Percentiles rank a stretch among this genome's conserved stretches.
Evolutionary conservation across 2,113 vertebrate genomes (phyloP).

Genomic region (Notothenia rossii): DNA sequence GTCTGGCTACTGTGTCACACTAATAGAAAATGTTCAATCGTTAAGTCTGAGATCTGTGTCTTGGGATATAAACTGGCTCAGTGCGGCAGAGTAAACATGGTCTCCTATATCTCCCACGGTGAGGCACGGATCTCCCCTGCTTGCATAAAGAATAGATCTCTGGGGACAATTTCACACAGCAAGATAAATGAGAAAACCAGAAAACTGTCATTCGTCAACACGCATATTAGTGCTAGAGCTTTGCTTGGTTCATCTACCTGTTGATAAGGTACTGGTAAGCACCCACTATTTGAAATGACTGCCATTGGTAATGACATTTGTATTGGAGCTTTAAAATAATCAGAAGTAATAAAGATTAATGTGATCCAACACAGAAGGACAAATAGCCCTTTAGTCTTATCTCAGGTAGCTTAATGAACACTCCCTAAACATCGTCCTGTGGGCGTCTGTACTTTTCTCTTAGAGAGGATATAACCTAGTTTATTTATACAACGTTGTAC

Average conservation of each 20-base stretch:
- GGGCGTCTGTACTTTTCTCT: constrained; percentile 1
- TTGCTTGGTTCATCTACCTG: constrained; percentile 39
- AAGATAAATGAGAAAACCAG: constrained; percentile 53
- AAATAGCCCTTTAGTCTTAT: constrained; percentile 20
- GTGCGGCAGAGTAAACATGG: constrained; percentile 40
- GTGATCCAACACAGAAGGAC: constrained; percentile 30
- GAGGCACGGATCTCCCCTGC: constrained; percentile 28
- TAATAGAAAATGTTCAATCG: constrained; percentile 33
- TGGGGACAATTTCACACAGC: constrained; percentile 33
- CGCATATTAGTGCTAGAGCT: constrained; percentile 21
- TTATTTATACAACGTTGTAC: constrained; percentile 1
- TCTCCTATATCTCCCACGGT: constrained; percentile 38
- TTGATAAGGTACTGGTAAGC: constrained; percentile 39
- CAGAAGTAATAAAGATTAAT: constrained; percentile 18
- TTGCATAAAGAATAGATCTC: constrained; percentile 47
- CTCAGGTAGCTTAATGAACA: constrained; percentile 32
- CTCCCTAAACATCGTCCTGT: background rate
- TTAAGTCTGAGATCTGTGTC: constrained; percentile 39
- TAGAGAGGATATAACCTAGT: background rate
- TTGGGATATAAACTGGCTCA: constrained; percentile 49
- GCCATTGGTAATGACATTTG: constrained; percentile 18
- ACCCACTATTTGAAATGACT: constrained; percentile 33
- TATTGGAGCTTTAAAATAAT: constrained; percentile 21
- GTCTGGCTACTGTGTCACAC: constrained; percentile 7
- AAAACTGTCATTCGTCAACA: constrained; percentile 47